Percentiles rank a stretch among this genome's conserved stretches.
phyloP scores from a whole-genome alignment of 2,888 invertebrate genomes.

The Trachelus stipa region DNA sequence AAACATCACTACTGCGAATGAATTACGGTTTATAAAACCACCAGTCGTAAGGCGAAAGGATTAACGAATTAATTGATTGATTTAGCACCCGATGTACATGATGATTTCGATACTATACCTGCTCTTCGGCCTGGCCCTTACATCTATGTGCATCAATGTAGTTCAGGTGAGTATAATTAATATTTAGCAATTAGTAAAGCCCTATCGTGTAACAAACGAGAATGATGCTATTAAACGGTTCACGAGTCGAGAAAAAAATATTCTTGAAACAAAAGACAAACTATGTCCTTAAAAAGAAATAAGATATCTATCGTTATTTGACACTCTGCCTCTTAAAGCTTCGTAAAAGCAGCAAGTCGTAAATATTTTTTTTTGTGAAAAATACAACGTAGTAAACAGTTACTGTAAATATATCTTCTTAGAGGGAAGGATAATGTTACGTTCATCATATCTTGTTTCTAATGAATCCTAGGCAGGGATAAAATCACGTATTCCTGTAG shows the following conservation, averaged over 20 bases:
- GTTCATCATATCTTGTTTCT: background rate
- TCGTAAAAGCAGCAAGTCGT: no score
- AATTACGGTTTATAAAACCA: background rate
- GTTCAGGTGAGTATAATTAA: conserved; percentile 79
- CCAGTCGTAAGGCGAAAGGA: background rate
- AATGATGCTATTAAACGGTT: background rate
- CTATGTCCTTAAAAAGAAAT: no score
- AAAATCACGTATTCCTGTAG: background rate
- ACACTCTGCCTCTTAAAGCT: no score
- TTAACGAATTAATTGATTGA: conserved; percentile 39
- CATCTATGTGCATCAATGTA: conserved; percentile 97
- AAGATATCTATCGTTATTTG: no score
- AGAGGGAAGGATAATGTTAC: background rate
- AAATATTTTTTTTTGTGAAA: no score
- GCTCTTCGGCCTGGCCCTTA: conserved; percentile 93
- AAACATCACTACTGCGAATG: background rate
- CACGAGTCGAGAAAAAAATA: background rate
- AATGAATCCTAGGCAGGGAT: background rate
- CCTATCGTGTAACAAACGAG: background rate
- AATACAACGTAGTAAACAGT: background rate
- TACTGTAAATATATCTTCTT: background rate
- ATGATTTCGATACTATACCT: conserved; percentile 93
- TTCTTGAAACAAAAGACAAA: background rate
- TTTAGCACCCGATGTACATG: conserved; percentile 85
- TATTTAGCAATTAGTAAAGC: background rate